Percentiles rank a stretch among this genome's conserved stretches.
Evolutionary conservation across 2,113 vertebrate genomes (phyloP).

Genomic region (Cygnus atratus): DNA sequence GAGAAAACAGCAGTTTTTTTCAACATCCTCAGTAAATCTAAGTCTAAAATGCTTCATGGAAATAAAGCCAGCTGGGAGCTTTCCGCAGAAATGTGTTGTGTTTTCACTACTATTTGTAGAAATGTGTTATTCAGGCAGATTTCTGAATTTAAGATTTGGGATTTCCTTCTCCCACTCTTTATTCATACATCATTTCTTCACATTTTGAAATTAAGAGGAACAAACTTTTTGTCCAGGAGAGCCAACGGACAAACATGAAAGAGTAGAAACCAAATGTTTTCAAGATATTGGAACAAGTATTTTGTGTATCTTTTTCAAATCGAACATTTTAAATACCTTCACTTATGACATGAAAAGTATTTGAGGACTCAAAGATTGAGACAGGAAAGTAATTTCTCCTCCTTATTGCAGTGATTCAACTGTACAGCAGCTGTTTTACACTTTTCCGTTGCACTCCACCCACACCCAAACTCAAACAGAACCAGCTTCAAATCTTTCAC

Average conservation of each 20-base stretch:
- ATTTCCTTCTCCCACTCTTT: neutral
- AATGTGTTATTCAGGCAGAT: conserved; percentile 5
- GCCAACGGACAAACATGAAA: neutral
- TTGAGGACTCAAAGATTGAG: neutral
- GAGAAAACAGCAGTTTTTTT: neutral
- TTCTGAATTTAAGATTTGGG: neutral
- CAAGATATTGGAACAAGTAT: neutral
- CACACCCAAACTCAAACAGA: neutral
- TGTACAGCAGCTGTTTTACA: neutral
- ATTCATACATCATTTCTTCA: neutral
- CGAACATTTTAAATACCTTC: neutral
- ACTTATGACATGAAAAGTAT: neutral
- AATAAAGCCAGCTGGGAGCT: conserved; percentile 23
- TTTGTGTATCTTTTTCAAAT: neutral
- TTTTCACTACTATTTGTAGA: conserved; percentile 34
- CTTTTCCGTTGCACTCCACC: neutral
- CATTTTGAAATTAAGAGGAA: neutral
- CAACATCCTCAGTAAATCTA: neutral
- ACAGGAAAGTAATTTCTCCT: neutral
- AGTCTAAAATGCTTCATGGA: neutral
- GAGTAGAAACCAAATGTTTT: neutral
- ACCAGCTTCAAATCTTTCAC: neutral
- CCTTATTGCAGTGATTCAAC: neutral
- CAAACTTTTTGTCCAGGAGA: neutral
- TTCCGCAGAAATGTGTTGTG: neutral